A percentile compares a stretch with the other conserved stretches of the same genome.
Evolutionary conservation across 2,113 vertebrate species (phyloP).

Genomic region (Notiomystis cincta): DNA sequence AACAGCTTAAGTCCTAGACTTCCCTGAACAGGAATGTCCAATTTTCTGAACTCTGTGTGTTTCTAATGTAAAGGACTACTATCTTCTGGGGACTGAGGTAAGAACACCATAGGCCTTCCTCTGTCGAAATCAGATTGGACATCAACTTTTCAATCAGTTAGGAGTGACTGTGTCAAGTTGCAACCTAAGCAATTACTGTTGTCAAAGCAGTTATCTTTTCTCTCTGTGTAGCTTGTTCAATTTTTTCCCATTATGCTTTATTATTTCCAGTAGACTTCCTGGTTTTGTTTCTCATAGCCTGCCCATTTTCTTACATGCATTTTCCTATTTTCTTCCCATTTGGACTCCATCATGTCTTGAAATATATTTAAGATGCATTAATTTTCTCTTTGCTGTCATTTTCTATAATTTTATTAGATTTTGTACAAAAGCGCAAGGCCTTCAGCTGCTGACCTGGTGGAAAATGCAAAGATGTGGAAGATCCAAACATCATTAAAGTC

Average conservation of each 20-base stretch:
- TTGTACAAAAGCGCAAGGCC: slow-evolving; percentile 30
- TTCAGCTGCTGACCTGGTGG: slow-evolving; percentile 40
- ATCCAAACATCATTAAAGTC: slow-evolving; percentile 25
- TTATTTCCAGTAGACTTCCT: background rate
- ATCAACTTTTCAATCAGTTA: background rate
- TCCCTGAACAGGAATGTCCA: background rate
- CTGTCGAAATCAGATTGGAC: background rate
- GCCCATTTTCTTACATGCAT: background rate
- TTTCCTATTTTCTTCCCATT: background rate
- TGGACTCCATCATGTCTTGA: background rate
- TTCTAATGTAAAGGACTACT: slow-evolving; percentile 29
- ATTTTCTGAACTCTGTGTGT: slow-evolving; percentile 16
- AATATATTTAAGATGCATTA: slow-evolving; percentile 35
- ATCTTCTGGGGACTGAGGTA: slow-evolving; percentile 40
- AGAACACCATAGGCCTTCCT: slow-evolving; percentile 15
- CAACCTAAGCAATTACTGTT: background rate
- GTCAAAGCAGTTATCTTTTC: background rate
- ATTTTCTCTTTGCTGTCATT: slow-evolving; percentile 47
- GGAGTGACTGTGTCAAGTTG: background rate
- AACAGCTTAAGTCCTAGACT: slow-evolving; percentile 17
- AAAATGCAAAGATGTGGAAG: slow-evolving; percentile 36
- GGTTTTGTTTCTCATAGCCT: background rate
- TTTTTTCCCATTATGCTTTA: background rate
- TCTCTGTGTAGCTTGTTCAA: background rate
- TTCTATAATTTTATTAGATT: slow-evolving; percentile 51